phyloP scores from a whole-genome alignment of 2,113 vertebrate species.

The Meles meles region DNA sequence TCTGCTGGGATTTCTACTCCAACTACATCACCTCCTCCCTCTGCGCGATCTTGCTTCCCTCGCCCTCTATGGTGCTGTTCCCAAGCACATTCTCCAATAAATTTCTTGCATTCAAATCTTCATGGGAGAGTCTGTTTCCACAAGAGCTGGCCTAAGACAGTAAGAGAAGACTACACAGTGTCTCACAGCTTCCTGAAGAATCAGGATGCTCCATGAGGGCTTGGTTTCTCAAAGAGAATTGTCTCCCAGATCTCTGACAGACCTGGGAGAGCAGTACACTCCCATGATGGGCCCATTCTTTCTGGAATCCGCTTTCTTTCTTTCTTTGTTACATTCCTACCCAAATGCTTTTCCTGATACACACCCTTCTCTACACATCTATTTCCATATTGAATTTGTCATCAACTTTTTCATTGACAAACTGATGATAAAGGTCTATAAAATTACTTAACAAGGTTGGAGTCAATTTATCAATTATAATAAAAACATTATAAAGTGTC shows the following conservation, averaged over 20 bases:
- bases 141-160: background rate
- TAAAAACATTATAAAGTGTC: background rate
- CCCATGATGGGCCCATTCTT: background rate
- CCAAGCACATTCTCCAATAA: background rate
- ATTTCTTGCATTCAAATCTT: background rate
- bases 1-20: background rate
- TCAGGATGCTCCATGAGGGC: fast-evolving
- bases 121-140: background rate
- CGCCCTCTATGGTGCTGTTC: fast-evolving
- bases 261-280: background rate
- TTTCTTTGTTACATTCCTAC: background rate
- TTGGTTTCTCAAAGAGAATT: background rate
- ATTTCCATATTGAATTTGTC: background rate
- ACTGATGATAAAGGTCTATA: background rate
- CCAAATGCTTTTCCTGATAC: background rate
- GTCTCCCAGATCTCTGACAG: background rate
- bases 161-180: background rate
- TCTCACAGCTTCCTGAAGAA: background rate
- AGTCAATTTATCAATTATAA: background rate
- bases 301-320: background rate
- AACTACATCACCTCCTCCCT: background rate
- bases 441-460: background rate
- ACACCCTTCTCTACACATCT: background rate
- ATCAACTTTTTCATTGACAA: background rate
- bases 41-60: background rate